Base-by-base conservation (phyloP, 2,888 invertebrate genomes). In the Hirtodrosophila cameraria region DNA sequence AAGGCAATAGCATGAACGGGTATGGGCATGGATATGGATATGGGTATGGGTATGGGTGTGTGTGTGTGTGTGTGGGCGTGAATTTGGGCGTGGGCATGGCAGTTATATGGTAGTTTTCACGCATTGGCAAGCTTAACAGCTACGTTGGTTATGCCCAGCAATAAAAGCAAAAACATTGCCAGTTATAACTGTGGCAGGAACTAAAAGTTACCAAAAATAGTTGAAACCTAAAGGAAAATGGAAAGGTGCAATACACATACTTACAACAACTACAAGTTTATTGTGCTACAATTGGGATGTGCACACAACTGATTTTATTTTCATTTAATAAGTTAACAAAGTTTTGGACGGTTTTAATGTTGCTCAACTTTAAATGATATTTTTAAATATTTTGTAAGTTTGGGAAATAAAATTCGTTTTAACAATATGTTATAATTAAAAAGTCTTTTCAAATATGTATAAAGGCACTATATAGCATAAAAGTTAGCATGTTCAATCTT, bases 101-200 rank as follows among this genome's bases (percentile, higher is more conserved):
- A 62, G 45, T 71, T 80, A 42, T 65, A 49, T 50, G 54, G 52
- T 53, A 77, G 72, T 86, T 80, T 83, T 82, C 75, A 86, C 80
- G 80, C 86, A 77, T 77, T 77, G 77, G 73, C 66, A 67, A 73
- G 42, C 67, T 80, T 82, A 64, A 73, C 73, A 82, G 75, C 73
- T 69, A 63, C 58, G 62, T 63, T 43, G 36, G 53, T 45, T 59
- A 63, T 66, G 57, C 57, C 61, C 59, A 54, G 42, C 58, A 55
- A 72, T 66, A 77, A 84, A 67, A 66, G 23, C 31, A 41, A 38
- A 63, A 73, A 62, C 60, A 55, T 50, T 50, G 38, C 23, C 31
- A 35, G 52, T 50, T 64, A 60, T 74, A 77, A 69, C 48, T 70
- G 62, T 66, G 68, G 59, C 53, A 46, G 33, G 52, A 43, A 31